phyloP scores from a whole-genome alignment of 2,113 vertebrate genomes.

The Sinocyclocheilus grahami region DNA sequence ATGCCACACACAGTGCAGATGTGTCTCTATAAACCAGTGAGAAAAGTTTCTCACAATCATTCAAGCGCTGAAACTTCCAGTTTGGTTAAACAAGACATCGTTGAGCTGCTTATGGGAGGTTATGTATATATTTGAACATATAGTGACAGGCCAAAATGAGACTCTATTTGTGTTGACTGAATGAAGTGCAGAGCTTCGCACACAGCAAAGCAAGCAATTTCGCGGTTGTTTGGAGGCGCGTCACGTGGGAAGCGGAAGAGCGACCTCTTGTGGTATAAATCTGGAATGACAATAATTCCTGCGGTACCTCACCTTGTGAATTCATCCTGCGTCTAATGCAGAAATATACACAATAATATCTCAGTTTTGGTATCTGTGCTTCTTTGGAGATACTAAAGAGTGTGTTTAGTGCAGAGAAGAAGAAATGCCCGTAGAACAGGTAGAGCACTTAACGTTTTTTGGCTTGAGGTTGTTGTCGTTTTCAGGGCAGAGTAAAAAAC shows the following conservation, averaged over 20 bases:
- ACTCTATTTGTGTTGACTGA: background rate
- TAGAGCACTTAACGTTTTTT: background rate
- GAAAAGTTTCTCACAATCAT: slow-evolving; percentile 1
- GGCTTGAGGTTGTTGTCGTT: background rate
- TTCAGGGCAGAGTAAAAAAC: background rate
- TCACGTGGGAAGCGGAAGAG: background rate
- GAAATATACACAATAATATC: background rate
- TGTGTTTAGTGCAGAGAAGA: background rate
- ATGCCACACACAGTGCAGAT: slow-evolving; percentile 19
- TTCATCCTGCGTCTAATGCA: background rate
- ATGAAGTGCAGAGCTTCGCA: background rate
- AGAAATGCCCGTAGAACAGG: background rate
- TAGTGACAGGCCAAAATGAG: background rate
- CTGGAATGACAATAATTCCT: background rate
- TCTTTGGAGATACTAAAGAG: background rate
- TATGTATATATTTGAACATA: background rate
- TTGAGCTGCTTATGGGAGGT: background rate
- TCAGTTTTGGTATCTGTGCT: background rate
- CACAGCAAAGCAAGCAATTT: background rate
- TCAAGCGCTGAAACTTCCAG: background rate
- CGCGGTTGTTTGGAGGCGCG: background rate
- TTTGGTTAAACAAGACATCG: background rate
- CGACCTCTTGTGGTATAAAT: background rate
- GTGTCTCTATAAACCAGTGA: background rate
- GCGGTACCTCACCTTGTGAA: background rate